Evolutionary conservation across 2,797 vertebrate species (phyloP), one percentile per base, ranked within the genome.

Genomic region (Lacerta viridis): DNA sequence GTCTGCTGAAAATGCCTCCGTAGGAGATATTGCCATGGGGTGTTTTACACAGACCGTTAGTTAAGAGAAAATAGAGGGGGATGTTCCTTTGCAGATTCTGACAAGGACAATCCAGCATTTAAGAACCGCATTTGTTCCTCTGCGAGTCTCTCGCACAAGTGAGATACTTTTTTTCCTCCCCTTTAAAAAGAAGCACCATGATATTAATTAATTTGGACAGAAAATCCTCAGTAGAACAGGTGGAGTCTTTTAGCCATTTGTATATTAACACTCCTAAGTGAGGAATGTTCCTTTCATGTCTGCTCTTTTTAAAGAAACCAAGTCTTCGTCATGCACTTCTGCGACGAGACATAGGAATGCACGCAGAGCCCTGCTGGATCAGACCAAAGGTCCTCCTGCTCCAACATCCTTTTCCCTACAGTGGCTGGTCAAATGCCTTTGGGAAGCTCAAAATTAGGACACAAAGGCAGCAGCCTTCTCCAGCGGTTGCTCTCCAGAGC

Each of bases 31-130:
- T 88, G 84, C 36, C 86, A 55, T 85, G 43, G 82, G 77, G 61
- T 75, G 77, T 87, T 23, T 41, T 50, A 33, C 71, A 89, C 66
- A 75, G 75, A 84, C 88, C 85, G 88, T 87, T 75, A 27, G 68
- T 76, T 86, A 92, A 92, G 85, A 82, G 87, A 74, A 6, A 87
- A 87, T 92, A 87, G 77, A 88, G 10, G 85, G 69, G n/a, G 88
- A 36, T 36, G 88, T 76, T 50, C 83, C 92, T 91, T 87, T 25
- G 84, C 50, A 59, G 74, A 81, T 61, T 83, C 84, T 50, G 89
- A 20, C 10, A 25, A 75, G 5, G 39, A 74, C 11, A 39, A 64
- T 83, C 84, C 76, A 84, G 43, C 83, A 69, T 39, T 87, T 85
- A 82, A 39, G 82, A 88, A 33, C 80, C 85, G 50, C 61, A 82